Base-by-base conservation (phyloP, 2,797 vertebrate species). In the Saxicola maurus region DNA sequence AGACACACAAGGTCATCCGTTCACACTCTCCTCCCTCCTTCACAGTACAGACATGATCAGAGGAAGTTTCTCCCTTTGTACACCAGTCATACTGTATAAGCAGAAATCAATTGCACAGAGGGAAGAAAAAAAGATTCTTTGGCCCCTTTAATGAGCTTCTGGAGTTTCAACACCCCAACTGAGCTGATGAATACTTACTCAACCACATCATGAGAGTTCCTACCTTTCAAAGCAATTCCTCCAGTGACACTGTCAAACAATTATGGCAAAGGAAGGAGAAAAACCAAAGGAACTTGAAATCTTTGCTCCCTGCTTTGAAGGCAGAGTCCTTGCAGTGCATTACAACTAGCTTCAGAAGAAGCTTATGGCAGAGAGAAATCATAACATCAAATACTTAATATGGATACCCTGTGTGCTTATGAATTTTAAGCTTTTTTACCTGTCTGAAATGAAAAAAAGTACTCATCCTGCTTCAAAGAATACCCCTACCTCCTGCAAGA, bases 1-100 rank as follows among this genome's bases (percentile, higher is more conserved):
- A 89, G 56, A 53, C 67, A 43, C 62, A 56, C 64, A 86, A 93
- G 42, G 56, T 90, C 84, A 84, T 48, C 59, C 23, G 4, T 9
- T 19, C 17, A 62, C 30, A 31, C 27, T 35, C 31, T 68, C 17
- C 48, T 52, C 25, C 46, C 31, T 73, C 35, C 57, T 76, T 25
- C 68, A 46, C 43, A 31, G 46, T 2, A 31, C 19, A 59, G 37
- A 55, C 53, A 49, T 0, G 1, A 66, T 33, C 28, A 71, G 30
- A 21, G n/a, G 25, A 59, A 60, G 52, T 27, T 57, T 69, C 61
- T 31, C 82, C 27, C 42, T 78, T 69, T 35, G 28, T 69, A 77
- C 7, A 30, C 18, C 25, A 59, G 17, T 38, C 12, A 13, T 24
- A 59, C 27, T 20, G 15, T 13, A 9, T 17, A 74, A 79, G 30